Conservation (phyloP, 2,797 vertebrate genomes). For the Cottoperca gobio region DNA sequence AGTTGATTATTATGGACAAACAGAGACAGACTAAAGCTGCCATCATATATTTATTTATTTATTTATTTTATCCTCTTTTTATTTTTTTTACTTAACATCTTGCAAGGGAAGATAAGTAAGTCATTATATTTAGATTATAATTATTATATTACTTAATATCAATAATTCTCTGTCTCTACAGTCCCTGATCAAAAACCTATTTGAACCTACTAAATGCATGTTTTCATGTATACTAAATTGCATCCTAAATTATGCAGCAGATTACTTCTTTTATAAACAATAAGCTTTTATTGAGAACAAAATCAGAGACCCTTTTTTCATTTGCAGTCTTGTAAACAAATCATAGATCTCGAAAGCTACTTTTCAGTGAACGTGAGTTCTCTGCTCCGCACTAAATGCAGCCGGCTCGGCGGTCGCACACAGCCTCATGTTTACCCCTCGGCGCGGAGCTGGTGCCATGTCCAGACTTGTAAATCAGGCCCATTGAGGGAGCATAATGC, state of each 20-base stretch:
- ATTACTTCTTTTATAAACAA: not conserved
- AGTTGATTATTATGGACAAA: not conserved
- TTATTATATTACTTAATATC: not conserved
- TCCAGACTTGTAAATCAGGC: slow-evolving; percentile 83
- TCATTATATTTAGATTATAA: not conserved
- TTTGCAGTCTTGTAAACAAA: slow-evolving; percentile 35
- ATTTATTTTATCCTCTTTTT: not conserved
- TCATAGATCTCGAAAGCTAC: slow-evolving; percentile 41
- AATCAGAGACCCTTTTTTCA: slow-evolving; percentile 13
- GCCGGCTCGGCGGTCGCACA: slow-evolving; percentile 45
- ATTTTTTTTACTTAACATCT: not conserved
- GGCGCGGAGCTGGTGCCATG: slow-evolving; percentile 60
- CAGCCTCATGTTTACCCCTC: slow-evolving; percentile 68
- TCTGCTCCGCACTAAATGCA: slow-evolving; percentile 59
- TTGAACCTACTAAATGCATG: not conserved
- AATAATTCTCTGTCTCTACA: not conserved
- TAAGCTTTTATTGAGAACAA: not conserved
- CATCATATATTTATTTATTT: not conserved
- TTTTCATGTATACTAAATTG: not conserved
- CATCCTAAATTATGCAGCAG: not conserved
- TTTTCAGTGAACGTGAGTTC: slow-evolving; percentile 39
- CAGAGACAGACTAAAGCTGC: not conserved
- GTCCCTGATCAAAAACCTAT: not conserved
- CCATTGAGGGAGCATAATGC: slow-evolving; percentile 81
- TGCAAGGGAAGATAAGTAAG: not conserved